phyloP scores from a whole-genome alignment of 1,140 invertebrate genomes.

The Cephus cinctus region DNA sequence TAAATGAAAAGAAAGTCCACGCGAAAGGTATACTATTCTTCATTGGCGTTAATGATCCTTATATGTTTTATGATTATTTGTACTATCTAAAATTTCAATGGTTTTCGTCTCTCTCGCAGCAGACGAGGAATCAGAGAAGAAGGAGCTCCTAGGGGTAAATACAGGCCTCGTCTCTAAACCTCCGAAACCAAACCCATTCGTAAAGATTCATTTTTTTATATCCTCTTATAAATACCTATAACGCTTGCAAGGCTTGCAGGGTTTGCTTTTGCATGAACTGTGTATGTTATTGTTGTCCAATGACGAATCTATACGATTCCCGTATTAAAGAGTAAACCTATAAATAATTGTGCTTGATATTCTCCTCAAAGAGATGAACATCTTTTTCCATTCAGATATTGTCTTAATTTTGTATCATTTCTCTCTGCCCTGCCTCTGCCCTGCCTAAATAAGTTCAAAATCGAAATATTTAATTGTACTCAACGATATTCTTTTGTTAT shows the following conservation, averaged over 20 bases:
- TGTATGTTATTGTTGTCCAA: no score
- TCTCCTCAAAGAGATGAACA: no score
- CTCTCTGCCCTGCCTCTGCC: no score
- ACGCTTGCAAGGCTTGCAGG: slow-evolving; percentile 17
- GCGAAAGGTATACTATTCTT: slow-evolving; percentile 39
- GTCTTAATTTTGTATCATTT: no score
- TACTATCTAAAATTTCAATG: not conserved
- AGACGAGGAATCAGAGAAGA: slow-evolving; percentile 53
- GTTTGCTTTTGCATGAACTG: slow-evolving; percentile 24
- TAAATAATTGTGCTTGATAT: no score
- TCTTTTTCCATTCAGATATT: no score
- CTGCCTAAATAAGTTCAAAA: no score
- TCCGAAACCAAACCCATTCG: slow-evolving; percentile 56
- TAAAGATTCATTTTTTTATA: slow-evolving; percentile 52
- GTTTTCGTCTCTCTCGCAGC: slow-evolving; percentile 16
- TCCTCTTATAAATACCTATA: slow-evolving; percentile 20
- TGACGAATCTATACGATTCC: no score
- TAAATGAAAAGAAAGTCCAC: slow-evolving; percentile 46
- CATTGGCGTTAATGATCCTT: slow-evolving; percentile 6
- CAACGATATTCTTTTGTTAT: no score
- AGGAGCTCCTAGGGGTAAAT: slow-evolving; percentile 56
- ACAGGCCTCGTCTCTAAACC: slow-evolving; percentile 52
- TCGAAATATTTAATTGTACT: no score
- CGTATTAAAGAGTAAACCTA: no score
- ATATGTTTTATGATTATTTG: slow-evolving; percentile 28